Base-by-base conservation (phyloP, 2,888 invertebrate genomes). In the Monopis laevigella region DNA sequence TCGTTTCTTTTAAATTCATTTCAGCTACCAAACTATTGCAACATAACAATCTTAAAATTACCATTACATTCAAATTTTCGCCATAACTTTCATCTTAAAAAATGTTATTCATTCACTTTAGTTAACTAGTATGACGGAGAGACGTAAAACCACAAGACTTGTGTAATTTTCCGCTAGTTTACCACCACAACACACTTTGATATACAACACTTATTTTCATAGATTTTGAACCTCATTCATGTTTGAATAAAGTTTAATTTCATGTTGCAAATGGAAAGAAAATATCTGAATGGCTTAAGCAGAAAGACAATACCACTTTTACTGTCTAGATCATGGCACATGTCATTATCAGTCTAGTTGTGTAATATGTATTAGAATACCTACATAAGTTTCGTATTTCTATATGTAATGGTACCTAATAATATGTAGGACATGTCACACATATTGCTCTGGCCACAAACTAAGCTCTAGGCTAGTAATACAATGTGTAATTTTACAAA, bases 121-220 rank as follows among this genome's bases (percentile, higher is more conserved):
- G 19, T 36, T 21, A 36, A 21, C 21, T 36, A 36, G 18, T 18
- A 35, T 18, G 32, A 12, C 16, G 16, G 32, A 8, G 10, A n/a
- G 13, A 13, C 16, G 10, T 36, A 19, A n/a, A n/a, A 32, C 32
- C 32, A 32, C 55, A 48, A 53, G 53, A 52, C 51, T 53, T 52
- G 44, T 53, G 56, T 59, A 55, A 68, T 75, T 74, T 75, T 70
- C 73, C 72, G 52, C 52, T 54, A 59, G 54, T 52, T 71, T 65
- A 49, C 48, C 63, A 56, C 65, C 56, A 57, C 52, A 48, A 48
- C 36, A 17, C 34, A 32, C 16, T n/a, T n/a, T n/a, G n/a, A n/a
- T n/a, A n/a, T n/a, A n/a, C n/a, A n/a, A n/a, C n/a, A n/a, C n/a
- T n/a, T n/a, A n/a, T n/a, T n/a, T n/a, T n/a, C n/a, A n/a, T n/a